These are phyloP conservation scores for Aplochiton taeniatus DNA, from an alignment of 2,797 vertebrate genomes.

Conservation along the genomic window DNA sequence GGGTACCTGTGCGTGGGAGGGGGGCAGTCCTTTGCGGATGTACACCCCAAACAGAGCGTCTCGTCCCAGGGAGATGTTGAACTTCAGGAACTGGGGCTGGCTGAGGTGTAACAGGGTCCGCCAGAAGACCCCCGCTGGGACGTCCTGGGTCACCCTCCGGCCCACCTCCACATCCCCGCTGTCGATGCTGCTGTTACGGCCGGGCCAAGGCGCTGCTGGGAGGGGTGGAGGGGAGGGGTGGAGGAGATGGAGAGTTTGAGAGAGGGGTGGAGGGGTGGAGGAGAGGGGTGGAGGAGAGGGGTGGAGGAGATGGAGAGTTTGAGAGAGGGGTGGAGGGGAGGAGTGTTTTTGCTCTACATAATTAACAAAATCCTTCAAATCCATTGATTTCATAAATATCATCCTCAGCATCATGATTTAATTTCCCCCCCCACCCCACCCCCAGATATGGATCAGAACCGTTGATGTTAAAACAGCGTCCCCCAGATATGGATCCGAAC, in stretches of 20 bases:
- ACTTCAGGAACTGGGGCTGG: constrained; percentile 85
- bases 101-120: constrained; percentile 85
- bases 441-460: no score
- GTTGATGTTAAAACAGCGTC: no score
- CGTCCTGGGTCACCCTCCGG: constrained; percentile 82
- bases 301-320: no score
- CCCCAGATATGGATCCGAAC: no score
- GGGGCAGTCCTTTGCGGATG: constrained; percentile 85
- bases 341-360: no score
- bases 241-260: background rate
- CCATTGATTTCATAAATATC: no score
- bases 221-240: background rate
- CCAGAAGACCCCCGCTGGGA: constrained; percentile 87
- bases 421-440: no score
- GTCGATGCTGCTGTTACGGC: constrained; percentile 64
- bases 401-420: no score
- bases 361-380: no score
- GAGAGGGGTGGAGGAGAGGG: background rate
- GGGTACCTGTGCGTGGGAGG: constrained; percentile 89
- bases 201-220: background rate
- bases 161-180: constrained; percentile 85
- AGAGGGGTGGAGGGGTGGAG: background rate
- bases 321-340: no score
- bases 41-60: constrained; percentile 87
- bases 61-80: constrained; percentile 84